Conservation (phyloP, 2,888 invertebrate species). For the Melieria crassipennis region DNA sequence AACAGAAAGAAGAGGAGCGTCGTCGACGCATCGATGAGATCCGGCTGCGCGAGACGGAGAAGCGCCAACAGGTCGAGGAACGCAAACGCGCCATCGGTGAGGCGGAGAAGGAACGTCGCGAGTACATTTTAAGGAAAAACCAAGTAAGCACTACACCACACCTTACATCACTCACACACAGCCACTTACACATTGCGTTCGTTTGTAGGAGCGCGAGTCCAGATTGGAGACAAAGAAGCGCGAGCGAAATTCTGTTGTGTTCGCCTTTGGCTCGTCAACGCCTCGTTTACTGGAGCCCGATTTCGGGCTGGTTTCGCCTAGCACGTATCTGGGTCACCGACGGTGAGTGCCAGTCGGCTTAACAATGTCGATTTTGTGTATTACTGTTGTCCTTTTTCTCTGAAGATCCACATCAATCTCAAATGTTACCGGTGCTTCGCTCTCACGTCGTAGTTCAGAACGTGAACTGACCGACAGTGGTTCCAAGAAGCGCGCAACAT, state of each 20-base stretch:
- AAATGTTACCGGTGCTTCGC: constrained; percentile 84
- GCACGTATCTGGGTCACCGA: constrained; percentile 83
- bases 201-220: constrained; percentile 76
- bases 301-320: constrained; percentile 69
- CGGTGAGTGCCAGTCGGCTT: constrained; percentile 66
- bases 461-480: constrained; percentile 76
- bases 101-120: constrained; percentile 86
- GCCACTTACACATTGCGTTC: neutral
- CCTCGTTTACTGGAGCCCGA: constrained; percentile 88
- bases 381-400: constrained; percentile 8
- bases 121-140: constrained; percentile 86
- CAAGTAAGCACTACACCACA: constrained; percentile 61
- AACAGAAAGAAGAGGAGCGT: constrained; percentile 88
- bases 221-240: constrained; percentile 82
- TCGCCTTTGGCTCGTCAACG: constrained; percentile 92
- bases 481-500: constrained; percentile 79
- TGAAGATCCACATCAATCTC: constrained; percentile 87
- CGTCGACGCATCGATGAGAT: constrained; percentile 84
- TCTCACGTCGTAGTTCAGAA: constrained; percentile 86
- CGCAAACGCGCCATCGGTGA: constrained; percentile 89
- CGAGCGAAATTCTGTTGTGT: constrained; percentile 79
- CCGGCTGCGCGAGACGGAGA: constrained; percentile 79
- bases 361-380: neutral
- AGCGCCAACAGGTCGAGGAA: constrained; percentile 81
- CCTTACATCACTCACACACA: constrained; percentile 2